Evolutionary conservation across 2,113 vertebrate species (phyloP).

Genomic region (Xenopus tropicalis): UCB_Xtro_10.0 CM004447.2:110585501-110586000

Average conservation of each 20-base stretch:
- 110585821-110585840: background rate
- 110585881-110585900: conserved; percentile 28
- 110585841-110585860: conserved; percentile 27
- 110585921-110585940: conserved; percentile 15
- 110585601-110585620: no score
- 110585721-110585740: background rate
- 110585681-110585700: no score
- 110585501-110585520: no score
- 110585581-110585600: no score
- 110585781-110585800: conserved; percentile 3
- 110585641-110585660: no score
- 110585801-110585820: conserved; percentile 15
- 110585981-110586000: conserved; percentile 16
- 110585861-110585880: conserved; percentile 36
- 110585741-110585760: background rate
- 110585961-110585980: conserved; percentile 35
- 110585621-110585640: no score
- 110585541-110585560: no score
- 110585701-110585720: no score
- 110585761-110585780: conserved; percentile 12
- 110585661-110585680: no score
- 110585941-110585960: conserved; percentile 27
- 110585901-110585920: conserved; percentile 25
- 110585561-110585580: no score
- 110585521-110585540: no score